phyloP scores from a whole-genome alignment of 2,888 invertebrate species.

The Thalpophila matura region DNA sequence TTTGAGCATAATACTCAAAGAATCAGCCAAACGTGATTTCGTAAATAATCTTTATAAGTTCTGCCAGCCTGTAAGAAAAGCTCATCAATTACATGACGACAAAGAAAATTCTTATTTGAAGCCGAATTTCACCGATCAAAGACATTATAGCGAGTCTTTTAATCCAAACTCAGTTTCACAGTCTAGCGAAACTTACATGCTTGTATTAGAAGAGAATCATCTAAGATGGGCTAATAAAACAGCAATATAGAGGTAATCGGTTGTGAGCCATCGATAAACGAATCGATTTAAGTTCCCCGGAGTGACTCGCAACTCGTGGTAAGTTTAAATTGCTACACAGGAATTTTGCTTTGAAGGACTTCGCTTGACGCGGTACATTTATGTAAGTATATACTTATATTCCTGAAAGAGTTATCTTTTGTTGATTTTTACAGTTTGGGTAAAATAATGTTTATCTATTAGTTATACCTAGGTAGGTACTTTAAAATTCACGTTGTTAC shows the following conservation, averaged over 20 bases:
- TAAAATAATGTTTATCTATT: background rate
- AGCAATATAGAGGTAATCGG: slow-evolving; percentile 85
- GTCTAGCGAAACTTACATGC: slow-evolving; percentile 60
- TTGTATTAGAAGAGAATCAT: slow-evolving; percentile 65
- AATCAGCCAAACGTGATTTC: background rate
- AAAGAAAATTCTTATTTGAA: slow-evolving; percentile 13
- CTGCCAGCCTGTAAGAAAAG: background rate
- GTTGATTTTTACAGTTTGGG: slow-evolving; percentile 10
- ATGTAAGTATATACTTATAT: slow-evolving; percentile 57
- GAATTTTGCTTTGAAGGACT: slow-evolving; percentile 83
- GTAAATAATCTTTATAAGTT: background rate
- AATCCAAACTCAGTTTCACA: slow-evolving; percentile 48
- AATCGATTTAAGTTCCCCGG: slow-evolving; percentile 87
- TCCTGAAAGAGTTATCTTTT: slow-evolving; percentile 45
- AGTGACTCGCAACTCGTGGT: slow-evolving; percentile 81
- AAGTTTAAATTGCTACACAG: slow-evolving; percentile 89
- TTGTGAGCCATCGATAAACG: slow-evolving; percentile 88
- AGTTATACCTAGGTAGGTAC: background rate
- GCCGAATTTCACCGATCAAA: slow-evolving; percentile 13
- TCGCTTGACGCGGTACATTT: slow-evolving; percentile 63
- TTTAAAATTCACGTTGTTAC: too few species aligned
- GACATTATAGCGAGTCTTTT: slow-evolving; percentile 20
- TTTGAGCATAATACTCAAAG: background rate
- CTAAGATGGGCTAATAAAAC: slow-evolving; percentile 82
- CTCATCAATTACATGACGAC: slow-evolving; percentile 9